These are phyloP conservation scores for Eupristina koningsbergeri DNA, from an alignment of 1,140 invertebrate genomes.

Conservation along the genomic window DNA sequence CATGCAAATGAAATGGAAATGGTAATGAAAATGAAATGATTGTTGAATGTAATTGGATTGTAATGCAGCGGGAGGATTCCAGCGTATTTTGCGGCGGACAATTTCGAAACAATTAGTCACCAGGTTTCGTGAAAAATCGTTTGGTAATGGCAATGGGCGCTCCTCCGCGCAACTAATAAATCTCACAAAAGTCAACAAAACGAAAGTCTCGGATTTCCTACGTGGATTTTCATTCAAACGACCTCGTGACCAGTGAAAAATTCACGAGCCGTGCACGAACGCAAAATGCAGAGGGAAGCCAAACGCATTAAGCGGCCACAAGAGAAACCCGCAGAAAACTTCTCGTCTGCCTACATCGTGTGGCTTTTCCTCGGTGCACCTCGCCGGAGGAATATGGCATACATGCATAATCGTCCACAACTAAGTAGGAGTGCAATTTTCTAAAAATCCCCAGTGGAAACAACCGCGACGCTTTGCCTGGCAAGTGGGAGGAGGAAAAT, in stretches of 20 bases:
- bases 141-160: not conserved
- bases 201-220: not conserved
- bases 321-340: constrained; percentile 31
- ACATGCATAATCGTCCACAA: constrained; percentile 35
- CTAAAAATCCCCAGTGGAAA: constrained; percentile 15
- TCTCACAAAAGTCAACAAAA: not conserved
- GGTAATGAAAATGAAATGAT: not conserved
- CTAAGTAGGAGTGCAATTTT: constrained; percentile 37
- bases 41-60: not conserved
- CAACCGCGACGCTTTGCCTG: not conserved
- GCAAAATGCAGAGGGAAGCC: constrained; percentile 3
- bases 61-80: too few species aligned
- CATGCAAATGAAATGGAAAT: too few species aligned
- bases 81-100: not conserved
- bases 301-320: constrained; percentile 6
- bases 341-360: not conserved
- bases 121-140: not conserved
- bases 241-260: constrained; percentile 31
- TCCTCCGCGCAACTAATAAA: not conserved
- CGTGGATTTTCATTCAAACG: not conserved
- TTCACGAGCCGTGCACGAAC: not conserved
- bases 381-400: constrained; percentile 18
- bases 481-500: not conserved
- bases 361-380: constrained; percentile 4
- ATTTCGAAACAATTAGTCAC: not conserved